These are phyloP conservation scores for Serrognathus titanus DNA, from an alignment of 2,888 invertebrate genomes.

Conservation along the genomic window DNA sequence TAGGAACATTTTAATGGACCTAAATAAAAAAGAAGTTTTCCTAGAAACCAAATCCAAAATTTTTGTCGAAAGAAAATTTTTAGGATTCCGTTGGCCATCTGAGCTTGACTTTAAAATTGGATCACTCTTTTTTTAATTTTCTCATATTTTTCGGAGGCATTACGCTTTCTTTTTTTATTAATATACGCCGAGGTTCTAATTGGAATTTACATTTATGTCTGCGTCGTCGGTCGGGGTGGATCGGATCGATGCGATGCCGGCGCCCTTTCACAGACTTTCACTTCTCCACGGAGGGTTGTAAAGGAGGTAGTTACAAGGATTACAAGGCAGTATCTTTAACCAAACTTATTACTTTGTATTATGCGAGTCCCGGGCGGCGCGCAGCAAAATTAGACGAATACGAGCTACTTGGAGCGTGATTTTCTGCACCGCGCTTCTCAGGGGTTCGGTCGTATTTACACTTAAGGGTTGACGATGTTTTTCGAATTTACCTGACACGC, in stretches of 20 bases:
- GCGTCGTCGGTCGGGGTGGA: not conserved
- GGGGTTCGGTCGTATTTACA: too few relatives aligned
- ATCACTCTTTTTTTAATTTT: too few relatives aligned
- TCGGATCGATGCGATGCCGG: constrained; percentile 20
- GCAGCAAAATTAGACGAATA: constrained; percentile 7
- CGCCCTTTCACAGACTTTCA: constrained; percentile 22
- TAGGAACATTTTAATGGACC: too few relatives aligned
- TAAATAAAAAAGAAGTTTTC: too few relatives aligned
- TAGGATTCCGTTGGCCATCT: too few relatives aligned
- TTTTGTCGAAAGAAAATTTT: too few relatives aligned
- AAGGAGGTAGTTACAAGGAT: constrained; percentile 22
- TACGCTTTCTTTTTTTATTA: not conserved
- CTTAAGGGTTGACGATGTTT: too few relatives aligned
- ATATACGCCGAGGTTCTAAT: not conserved
- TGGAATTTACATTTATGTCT: not conserved
- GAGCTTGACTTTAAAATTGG: too few relatives aligned
- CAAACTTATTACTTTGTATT: constrained; percentile 12
- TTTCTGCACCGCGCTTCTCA: too few relatives aligned
- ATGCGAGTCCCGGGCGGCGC: not conserved
- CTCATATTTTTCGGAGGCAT: too few relatives aligned
- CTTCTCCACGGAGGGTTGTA: constrained; percentile 21
- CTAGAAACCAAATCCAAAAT: too few relatives aligned
- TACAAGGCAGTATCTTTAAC: constrained; percentile 10
- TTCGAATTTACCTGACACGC: too few relatives aligned
- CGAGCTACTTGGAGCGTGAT: not conserved